A percentile compares a stretch with the other conserved stretches of the same genome.
Evolutionary conservation across 2,888 invertebrate species (phyloP).

Genomic region (Pachydiplax longipennis): DNA sequence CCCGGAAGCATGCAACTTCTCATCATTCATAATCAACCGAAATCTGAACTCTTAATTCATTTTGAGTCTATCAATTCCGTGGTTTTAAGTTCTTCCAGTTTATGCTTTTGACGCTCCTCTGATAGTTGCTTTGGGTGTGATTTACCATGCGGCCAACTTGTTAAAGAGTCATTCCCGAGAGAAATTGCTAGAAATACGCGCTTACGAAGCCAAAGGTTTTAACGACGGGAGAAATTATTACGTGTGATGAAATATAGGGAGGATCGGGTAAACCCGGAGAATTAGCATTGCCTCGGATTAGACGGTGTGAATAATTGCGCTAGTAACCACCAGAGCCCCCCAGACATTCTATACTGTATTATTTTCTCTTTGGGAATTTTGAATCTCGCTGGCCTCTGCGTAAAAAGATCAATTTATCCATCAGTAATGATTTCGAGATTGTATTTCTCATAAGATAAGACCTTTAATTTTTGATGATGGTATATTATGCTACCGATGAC

Average conservation of each 20-base stretch:
- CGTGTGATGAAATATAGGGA: not conserved
- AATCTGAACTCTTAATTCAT: not conserved
- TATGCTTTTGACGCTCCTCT: not conserved
- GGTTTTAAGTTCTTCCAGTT: not conserved
- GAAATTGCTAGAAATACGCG: slow-evolving; percentile 2
- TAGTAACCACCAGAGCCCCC: not conserved
- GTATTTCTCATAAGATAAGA: no score
- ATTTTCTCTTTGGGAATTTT: not conserved
- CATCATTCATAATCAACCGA: no score
- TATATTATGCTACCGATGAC: no score
- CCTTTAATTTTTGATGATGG: no score
- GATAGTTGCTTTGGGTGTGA: not conserved
- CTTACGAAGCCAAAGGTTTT: slow-evolving; percentile 2
- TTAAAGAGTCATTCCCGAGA: slow-evolving; percentile 1
- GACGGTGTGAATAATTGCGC: not conserved
- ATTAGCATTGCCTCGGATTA: slow-evolving; percentile 12
- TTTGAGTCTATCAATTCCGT: not conserved
- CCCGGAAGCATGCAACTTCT: no score
- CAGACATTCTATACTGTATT: not conserved
- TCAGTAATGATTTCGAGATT: not conserved
- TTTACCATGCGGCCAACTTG: slow-evolving; percentile 29
- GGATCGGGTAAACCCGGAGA: not conserved
- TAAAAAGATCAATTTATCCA: not conserved
- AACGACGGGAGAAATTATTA: slow-evolving; percentile 25
- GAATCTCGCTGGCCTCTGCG: not conserved